Evolutionary conservation across 2,888 invertebrate genomes (phyloP).

Genomic region (Augochlorella aurata): DNA sequence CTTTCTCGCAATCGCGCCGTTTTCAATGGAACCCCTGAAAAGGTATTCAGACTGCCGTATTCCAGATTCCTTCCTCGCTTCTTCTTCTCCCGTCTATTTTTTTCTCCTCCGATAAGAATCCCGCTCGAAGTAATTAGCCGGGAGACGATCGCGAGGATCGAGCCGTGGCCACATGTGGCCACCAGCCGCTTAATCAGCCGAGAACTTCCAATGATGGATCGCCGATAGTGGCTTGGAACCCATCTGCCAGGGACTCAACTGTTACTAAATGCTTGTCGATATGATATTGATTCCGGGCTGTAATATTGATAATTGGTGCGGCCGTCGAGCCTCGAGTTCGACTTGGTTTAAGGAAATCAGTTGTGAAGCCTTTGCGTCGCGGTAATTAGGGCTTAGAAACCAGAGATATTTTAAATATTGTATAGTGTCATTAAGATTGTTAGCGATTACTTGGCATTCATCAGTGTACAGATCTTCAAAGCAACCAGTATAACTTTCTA

Average conservation of each 20-base stretch:
- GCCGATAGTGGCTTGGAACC: not conserved
- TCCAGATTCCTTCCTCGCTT: not conserved
- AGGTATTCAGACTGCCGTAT: not conserved
- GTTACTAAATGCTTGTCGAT: not conserved
- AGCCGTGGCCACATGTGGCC: not conserved
- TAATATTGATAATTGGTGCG: not conserved
- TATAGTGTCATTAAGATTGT: too few species aligned
- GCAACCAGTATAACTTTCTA: too few species aligned
- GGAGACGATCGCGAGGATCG: not conserved
- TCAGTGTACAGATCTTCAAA: too few species aligned
- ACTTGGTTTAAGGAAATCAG: too few species aligned
- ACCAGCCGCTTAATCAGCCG: not conserved
- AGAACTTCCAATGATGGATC: not conserved
- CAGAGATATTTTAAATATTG: too few species aligned
- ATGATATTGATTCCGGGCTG: not conserved
- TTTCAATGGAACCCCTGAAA: conserved; percentile 4
- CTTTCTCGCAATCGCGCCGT: not conserved
- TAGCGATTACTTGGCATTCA: too few species aligned
- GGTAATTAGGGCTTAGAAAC: too few species aligned
- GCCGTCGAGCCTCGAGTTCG: too few species aligned
- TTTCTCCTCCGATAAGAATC: not conserved
- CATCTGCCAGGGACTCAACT: not conserved
- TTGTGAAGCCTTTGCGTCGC: too few species aligned
- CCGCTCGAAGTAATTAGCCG: not conserved
- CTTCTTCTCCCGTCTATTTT: not conserved